Base-by-base conservation (phyloP, 2,113 vertebrate genomes). In the Prunella himalayana region DNA sequence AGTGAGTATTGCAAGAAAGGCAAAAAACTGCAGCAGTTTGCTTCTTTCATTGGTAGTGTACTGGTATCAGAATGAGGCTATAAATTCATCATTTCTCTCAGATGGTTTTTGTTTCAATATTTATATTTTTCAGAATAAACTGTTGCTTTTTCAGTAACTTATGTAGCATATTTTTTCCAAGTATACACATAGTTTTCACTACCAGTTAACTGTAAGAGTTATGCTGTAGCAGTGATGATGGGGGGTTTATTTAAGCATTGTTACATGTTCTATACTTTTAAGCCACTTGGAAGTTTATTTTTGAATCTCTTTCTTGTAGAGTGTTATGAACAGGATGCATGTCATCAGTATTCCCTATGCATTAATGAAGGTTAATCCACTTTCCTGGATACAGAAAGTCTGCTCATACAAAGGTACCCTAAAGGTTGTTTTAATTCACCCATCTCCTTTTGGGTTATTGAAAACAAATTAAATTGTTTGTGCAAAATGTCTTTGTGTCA, bases 331-430 rank as follows among this genome's bases (percentile, higher is more conserved):
- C 94, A 98, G 99, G 86, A 99, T 99, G 98, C 99, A 99, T 3
- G 99, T 99, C 82, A 97, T 99, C 98, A 99, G 98, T 96, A 98
- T 99, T 90, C 99, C 99, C 1, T 99, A 99, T 72, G 99, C 99
- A 5, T 96, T 99, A 95, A 99, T 99, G 99, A 99, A 99, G 96
- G 99, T 98, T 95, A 99, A 99, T 97, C 99, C 99, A 0, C 98
- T 99, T 70, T 99, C 99, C 93, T 99, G 99, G 99, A 99, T 99
- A 92, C 99, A 99, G 98, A 99, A 99, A 94, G 99, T 99, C 84
- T 99, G 99, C 83, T 96, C 87, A 3, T 99, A 99, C 92, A 99
- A 99, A 99, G 99, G 99, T 99, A 96, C 96, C 71, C 22, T 56
- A 31, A 35, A 63, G 45, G 9, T 18, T 5, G 21, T 82, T 12